Percentiles rank a stretch among this genome's conserved stretches.
These are phyloP conservation scores for Bugulina stolonifera DNA, from an alignment of 2,888 invertebrate genomes.

Conservation along the genomic window DNA sequence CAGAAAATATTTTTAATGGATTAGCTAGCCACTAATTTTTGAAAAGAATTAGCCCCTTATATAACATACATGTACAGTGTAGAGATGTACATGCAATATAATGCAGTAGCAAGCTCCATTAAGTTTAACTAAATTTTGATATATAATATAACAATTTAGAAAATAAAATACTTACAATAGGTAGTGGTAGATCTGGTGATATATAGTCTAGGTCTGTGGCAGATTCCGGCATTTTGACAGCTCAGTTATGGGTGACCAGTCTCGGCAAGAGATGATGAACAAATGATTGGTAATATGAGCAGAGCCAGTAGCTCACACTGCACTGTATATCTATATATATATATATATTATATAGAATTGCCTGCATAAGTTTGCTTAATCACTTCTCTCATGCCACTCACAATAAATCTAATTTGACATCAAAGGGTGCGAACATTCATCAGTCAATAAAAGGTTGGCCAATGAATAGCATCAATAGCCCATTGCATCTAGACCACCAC, in stretches of 20 bases:
- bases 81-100: too few species aligned
- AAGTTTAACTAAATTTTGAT: too few species aligned
- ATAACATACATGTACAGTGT: too few species aligned
- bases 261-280: background rate
- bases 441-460: slow-evolving; percentile 20
- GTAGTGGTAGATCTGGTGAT: slow-evolving; percentile 4
- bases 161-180: background rate
- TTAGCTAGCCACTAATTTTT: too few species aligned
- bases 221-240: background rate
- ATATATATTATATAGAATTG: background rate
- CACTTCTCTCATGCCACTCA: slow-evolving; percentile 21
- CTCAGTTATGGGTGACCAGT: background rate
- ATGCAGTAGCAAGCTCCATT: too few species aligned
- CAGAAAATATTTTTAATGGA: too few species aligned
- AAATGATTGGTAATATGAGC: background rate
- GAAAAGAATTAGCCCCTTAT: too few species aligned
- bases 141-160: background rate
- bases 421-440: slow-evolving; percentile 17
- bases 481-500: background rate
- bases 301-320: too few species aligned
- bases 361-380: background rate
- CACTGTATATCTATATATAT: too few species aligned
- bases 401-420: slow-evolving; percentile 25
- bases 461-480: slow-evolving; percentile 1
- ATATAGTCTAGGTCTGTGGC: background rate